phyloP scores from a whole-genome alignment of 1,140 invertebrate species.

The Pseudomyrmex concolor region DNA sequence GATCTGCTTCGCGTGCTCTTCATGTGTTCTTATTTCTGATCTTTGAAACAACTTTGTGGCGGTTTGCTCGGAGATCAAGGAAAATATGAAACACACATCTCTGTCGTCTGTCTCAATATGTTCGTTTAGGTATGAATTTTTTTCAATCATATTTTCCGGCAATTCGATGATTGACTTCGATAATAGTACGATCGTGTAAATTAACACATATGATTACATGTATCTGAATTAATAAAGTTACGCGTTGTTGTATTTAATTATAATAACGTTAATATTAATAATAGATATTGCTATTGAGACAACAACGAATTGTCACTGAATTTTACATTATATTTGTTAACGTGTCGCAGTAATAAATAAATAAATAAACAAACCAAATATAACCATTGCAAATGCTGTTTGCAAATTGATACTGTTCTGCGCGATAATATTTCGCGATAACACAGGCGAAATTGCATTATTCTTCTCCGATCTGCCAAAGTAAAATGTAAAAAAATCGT shows the following conservation, averaged over 20 bases:
- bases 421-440: background rate
- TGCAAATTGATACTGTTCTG: conserved; percentile 15
- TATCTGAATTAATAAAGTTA: conserved; percentile 14
- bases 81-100: background rate
- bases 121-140: background rate
- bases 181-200: too few relatives aligned
- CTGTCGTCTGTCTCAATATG: background rate
- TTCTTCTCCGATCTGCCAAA: background rate
- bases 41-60: conserved; percentile 18
- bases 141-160: background rate
- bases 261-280: conserved; percentile 1
- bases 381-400: background rate
- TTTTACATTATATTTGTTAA: conserved; percentile 20
- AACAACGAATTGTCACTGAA: conserved; percentile 20
- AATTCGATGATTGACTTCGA: background rate
- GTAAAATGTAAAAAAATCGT: background rate
- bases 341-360: conserved; percentile 15
- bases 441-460: background rate
- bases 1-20: background rate
- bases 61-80: background rate
- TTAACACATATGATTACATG: conserved; percentile 22
- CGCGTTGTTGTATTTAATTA: background rate
- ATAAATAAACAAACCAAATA: background rate
- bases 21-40: conserved; percentile 8
- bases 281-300: background rate